Conservation (phyloP, 2,888 invertebrate species). For the Blomia tropicalis region DNA sequence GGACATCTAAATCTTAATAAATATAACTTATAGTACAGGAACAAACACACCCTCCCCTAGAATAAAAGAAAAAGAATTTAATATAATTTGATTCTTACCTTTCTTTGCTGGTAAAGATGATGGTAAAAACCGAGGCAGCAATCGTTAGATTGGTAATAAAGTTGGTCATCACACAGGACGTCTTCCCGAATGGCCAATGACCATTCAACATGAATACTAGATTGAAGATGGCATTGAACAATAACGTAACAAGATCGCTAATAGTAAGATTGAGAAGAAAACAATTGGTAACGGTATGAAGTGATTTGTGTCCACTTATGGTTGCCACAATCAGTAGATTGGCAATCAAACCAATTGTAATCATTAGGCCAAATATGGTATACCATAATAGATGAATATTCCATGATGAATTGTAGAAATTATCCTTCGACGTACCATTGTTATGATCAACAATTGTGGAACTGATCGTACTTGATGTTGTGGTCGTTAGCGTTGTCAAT, state of each 20-base stretch:
- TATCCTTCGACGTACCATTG: background rate
- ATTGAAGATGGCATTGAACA: constrained; percentile 30
- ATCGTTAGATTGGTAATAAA: constrained; percentile 29
- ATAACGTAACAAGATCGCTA: constrained; percentile 29
- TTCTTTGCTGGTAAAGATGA: constrained; percentile 15
- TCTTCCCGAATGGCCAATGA: constrained; percentile 30
- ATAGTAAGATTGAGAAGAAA: constrained; percentile 30
- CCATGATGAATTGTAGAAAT: constrained; percentile 2
- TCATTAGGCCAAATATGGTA: constrained; percentile 57
- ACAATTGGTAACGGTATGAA: constrained; percentile 30
- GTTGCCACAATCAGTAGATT: constrained; percentile 55
- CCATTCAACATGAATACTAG: constrained; percentile 30
- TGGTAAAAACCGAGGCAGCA: constrained; percentile 28
- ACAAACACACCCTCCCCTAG: no score
- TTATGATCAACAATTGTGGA: no score
- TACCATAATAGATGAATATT: constrained; percentile 49
- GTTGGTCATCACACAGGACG: constrained; percentile 29
- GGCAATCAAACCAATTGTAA: constrained; percentile 61
- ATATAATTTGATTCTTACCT: no score
- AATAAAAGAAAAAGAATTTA: no score
- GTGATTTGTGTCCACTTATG: constrained; percentile 25
- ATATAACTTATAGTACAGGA: no score
- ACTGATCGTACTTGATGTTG: no score
- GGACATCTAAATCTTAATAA: no score
- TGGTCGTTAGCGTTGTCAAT: background rate